Conservation (phyloP, 92 coral and sea anemone genomes). For the Isaurus tuberculatus region DNA sequence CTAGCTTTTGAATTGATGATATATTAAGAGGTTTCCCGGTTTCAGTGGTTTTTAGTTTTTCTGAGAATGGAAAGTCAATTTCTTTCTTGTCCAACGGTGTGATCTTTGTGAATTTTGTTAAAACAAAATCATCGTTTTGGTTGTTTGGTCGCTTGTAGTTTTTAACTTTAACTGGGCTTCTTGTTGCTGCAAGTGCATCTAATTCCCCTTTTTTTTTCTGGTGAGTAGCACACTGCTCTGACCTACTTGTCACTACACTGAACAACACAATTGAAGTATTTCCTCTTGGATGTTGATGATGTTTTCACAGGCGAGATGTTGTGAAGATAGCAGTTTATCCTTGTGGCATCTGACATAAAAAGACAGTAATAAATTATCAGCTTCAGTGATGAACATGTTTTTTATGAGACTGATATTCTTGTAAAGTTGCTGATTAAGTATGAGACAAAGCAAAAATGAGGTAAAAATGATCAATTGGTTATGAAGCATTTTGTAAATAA, state of each 20-base stretch:
- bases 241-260: conserved; percentile 61
- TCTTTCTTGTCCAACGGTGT: conserved; percentile 54
- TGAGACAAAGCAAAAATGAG: conserved; percentile 28
- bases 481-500: conserved; percentile 25
- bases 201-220: conserved; percentile 59
- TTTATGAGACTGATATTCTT: conserved; percentile 27
- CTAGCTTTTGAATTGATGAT: conserved; percentile 58
- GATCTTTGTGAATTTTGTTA: conserved; percentile 55
- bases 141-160: conserved; percentile 45
- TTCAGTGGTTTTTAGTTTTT: conserved; percentile 46
- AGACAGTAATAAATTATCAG: conserved; percentile 6
- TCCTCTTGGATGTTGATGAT: conserved; percentile 56
- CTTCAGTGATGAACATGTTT: conserved; percentile 33
- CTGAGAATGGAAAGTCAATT: conserved; percentile 52
- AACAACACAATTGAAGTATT: conserved; percentile 61
- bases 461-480: conserved; percentile 11
- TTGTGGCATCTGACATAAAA: conserved; percentile 40
- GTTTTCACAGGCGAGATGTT: conserved; percentile 57
- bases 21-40: conserved; percentile 57
- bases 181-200: conserved; percentile 51
- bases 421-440: conserved; percentile 36
- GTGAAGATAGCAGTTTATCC: conserved; percentile 59
- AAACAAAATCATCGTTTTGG: conserved; percentile 36
- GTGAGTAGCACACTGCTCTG: conserved; percentile 69
- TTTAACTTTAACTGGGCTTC: conserved; percentile 54